Percentiles rank a stretch among this genome's conserved stretches.
Conservation (phyloP, 2,797 vertebrate genomes). For the Sarcophilus harrisii region DNA sequence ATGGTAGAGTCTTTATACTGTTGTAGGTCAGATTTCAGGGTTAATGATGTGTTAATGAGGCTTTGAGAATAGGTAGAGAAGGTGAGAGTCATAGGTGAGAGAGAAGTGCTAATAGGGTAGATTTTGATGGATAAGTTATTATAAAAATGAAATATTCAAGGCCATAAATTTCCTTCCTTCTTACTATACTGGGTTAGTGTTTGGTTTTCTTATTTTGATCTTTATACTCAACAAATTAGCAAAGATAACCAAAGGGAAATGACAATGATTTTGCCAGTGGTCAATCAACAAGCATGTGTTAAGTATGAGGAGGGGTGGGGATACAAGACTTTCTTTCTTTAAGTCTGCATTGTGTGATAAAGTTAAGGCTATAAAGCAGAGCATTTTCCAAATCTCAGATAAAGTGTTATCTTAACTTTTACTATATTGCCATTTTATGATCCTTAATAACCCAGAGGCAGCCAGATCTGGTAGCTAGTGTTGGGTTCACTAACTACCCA, state of each 20-base stretch:
- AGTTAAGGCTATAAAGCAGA: background rate
- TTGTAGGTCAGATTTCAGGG: constrained; percentile 23
- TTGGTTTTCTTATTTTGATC: background rate
- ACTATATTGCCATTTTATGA: constrained; percentile 6
- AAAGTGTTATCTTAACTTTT: background rate
- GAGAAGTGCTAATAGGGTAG: background rate
- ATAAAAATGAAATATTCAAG: constrained; percentile 37
- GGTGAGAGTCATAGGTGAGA: constrained; percentile 12
- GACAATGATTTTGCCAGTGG: background rate
- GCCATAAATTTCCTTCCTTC: constrained; percentile 5
- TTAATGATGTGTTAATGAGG: background rate
- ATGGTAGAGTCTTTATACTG: background rate
- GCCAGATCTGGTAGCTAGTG: background rate
- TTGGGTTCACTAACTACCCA: no score
- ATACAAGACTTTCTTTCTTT: background rate
- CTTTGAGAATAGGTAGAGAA: constrained; percentile 1
- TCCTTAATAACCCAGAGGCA: background rate
- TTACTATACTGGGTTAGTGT: background rate
- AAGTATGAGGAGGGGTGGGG: background rate
- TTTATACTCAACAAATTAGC: background rate
- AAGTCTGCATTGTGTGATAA: background rate
- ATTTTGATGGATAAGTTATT: background rate
- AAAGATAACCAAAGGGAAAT: background rate
- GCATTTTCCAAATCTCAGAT: background rate
- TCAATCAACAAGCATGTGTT: background rate